Evolutionary conservation across 2,888 invertebrate species (phyloP).

Genomic region (Athetis lepigone): DNA sequence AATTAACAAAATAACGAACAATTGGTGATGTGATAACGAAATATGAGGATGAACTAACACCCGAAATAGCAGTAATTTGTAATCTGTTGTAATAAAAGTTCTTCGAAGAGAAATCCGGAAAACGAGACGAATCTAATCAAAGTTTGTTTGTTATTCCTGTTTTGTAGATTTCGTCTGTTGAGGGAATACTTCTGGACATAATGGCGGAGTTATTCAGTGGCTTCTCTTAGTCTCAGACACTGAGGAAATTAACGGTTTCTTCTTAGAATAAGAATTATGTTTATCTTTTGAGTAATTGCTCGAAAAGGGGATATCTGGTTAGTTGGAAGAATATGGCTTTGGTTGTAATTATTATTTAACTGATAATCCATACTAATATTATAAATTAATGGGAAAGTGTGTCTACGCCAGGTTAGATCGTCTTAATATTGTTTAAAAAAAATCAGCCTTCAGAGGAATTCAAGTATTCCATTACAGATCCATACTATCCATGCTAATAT

Average conservation of each 20-base stretch:
- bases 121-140: conserved; percentile 37
- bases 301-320: neutral
- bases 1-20: neutral
- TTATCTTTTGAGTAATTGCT: neutral
- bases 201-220: neutral
- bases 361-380: too few species aligned
- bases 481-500: too few species aligned
- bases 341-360: conserved; percentile 13
- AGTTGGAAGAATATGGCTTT: neutral
- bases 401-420: too few species aligned
- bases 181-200: conserved; percentile 22
- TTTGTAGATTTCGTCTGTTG: conserved; percentile 27
- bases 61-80: conserved; percentile 20
- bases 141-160: conserved; percentile 47
- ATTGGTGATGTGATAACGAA: neutral
- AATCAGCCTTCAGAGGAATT: too few species aligned
- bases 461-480: too few species aligned
- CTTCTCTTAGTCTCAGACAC: neutral
- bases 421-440: too few species aligned
- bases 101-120: conserved; percentile 14
- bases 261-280: neutral
- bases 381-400: too few species aligned
- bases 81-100: conserved; percentile 26
- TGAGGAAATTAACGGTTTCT: neutral
- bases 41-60: neutral